Base-by-base conservation (phyloP, 2,113 vertebrate genomes). In the Uropsilus gracilis region DNA sequence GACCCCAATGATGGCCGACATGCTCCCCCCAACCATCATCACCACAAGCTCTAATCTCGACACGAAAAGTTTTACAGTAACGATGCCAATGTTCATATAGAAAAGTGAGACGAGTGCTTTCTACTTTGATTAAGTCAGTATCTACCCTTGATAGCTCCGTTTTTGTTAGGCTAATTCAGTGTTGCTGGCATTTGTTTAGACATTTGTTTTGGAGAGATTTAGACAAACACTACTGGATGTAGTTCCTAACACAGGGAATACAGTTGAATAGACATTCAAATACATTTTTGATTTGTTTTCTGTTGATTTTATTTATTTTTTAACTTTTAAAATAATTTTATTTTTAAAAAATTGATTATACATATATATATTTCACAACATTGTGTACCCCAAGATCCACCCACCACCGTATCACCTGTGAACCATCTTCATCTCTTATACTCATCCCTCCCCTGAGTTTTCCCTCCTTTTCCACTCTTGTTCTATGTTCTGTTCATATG, bases 251-350 rank as follows among this genome's bases (percentile, higher is more conserved):
- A 71, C 3, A 81, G 46, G 22, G 55, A 81, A 77, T 72, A 14
- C 39, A 64, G 16, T 53, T 82, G 64, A 84, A 95, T 77, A 59
- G 16, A 59, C 50, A 71, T 57, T 68, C 77, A 94, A 61, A 90
- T 50, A 34, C 16, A 37, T 73, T 82, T 22, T 69, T 53, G 10
- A 48, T 76, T 20, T 75, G 6, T 30, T n/a, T n/a, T n/a, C n/a
- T n/a, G n/a, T n/a, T n/a, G n/a, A n/a, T n/a, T n/a, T n/a, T n/a
- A n/a, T n/a, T n/a, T n/a, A n/a, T n/a, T n/a, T n/a, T n/a, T n/a
- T n/a, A n/a, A n/a, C n/a, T n/a, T n/a, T n/a, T n/a, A n/a, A n/a
- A n/a, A n/a, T n/a, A n/a, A n/a, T n/a, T n/a, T n/a, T n/a, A n/a
- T n/a, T n/a, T n/a, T n/a, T n/a, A n/a, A n/a, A n/a, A n/a, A n/a